Base-by-base conservation (phyloP, 2,888 invertebrate genomes). In the Gandaritis pyraliata region DNA sequence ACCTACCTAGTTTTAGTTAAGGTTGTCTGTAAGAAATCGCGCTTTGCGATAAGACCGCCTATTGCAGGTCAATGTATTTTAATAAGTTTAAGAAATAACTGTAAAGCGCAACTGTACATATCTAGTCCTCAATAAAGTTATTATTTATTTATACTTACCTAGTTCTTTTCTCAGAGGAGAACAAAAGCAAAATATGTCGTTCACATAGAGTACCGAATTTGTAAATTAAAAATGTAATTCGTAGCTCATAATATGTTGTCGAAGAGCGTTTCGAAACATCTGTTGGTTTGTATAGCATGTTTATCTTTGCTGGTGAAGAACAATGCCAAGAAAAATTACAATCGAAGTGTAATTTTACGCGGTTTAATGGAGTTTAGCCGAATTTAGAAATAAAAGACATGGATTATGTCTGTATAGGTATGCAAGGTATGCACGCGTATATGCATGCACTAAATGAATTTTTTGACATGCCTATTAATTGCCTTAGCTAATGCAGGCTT, bases 221-320 rank as follows among this genome's bases (percentile, higher is more conserved):
- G 10, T 41, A 41, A 41, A 41, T 43, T 16, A 43, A 43, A 41
- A 41, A 16, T 16, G 6, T 41, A 8, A 16, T 16, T 16, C 16
- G 13, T 13, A 15, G 13, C 15, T 41, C 15, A 39, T 36, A 49
- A 38, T 33, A 49, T 7, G 33, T 16, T 38, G n/a, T 10, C 23
- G 43, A 49, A 18, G n/a, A 48, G 30, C 53, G 51, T 57, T 58
- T 52, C 58, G 72, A 78, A 80, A 83, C 83, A 84, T 78, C 80
- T 83, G 83, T 77, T 72, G 58, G 68, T 71, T 68, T 65, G 65
- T 62, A 63, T 60, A 63, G 69, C 53, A 59, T 82, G 82, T 82
- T 82, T 86, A 78, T 79, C 77, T 78, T 84, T 79, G 73, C 71
- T 66, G 66, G 69, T 41, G 45, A 74, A 82, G 84, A 84, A 83